Base-by-base conservation (phyloP, 2,797 vertebrate species). In the Petrocephalus schoutedeni region DNA sequence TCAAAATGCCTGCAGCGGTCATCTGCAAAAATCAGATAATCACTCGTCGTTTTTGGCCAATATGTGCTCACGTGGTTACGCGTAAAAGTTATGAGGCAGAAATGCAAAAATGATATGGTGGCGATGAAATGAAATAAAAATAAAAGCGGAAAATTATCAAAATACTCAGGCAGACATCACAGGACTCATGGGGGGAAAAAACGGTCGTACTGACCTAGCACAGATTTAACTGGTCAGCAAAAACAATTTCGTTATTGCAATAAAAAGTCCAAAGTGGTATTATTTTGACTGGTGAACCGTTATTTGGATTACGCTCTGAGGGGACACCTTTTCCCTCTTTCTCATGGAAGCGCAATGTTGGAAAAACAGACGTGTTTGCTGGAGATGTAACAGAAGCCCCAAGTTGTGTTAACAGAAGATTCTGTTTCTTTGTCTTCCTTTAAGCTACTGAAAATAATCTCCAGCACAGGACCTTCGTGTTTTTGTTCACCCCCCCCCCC, bases 361-460 rank as follows among this genome's bases (percentile, higher is more conserved):
- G 84, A 36, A 58, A 85, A 85, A 85, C 80, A 85, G 82, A 59
- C 32, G 5, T 23, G 49, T 85, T 85, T 85, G 10, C 19, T 10
- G 57, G 57, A 28, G 10, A 5, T 49, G 36, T 58, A 23, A 32
- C 56, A 49, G 87, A 53, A 57, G 56, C 36, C n/a, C 5, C 10
- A 51, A 59, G 21, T 61, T 84, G 21, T 4, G 57, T 83, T 88
- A 61, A 84, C 77, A 28, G 57, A 84, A 58, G 54, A 57, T 77
- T 64, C 57, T 19, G 74, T 36, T 82, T 87, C 71, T 82, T 58
- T 51, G 2, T 14, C 87, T 87, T 88, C 23, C 80, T 85, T 49
- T 61, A 64, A 77, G 16, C 56, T 32, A 64, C 80, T n/a, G 32
- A 61, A 54, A 36, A 67, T 45, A 45, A 87, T 87, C 86, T 57